Evolutionary conservation across 2,113 vertebrate genomes (phyloP), one percentile per base, ranked within the genome.

Genomic region (Phycodurus eques): DNA sequence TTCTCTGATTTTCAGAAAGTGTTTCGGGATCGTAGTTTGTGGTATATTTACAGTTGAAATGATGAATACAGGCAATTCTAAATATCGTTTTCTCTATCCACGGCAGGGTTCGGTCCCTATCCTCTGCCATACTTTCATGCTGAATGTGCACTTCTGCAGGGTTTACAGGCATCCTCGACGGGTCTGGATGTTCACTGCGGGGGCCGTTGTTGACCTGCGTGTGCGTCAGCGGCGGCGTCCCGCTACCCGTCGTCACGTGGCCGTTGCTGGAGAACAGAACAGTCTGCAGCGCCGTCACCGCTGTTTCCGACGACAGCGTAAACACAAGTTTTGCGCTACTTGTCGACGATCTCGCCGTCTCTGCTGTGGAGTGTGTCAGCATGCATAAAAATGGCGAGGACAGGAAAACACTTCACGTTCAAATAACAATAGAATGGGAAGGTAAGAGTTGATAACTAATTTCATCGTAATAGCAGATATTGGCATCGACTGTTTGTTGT

Each of bases 191-290:
- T 78, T 35, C 15, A 33, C 9, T 62, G 35, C 56, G 47, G 20
- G 75, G 73, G 0, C 54, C 33, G 17, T 47, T 72, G 8, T 51
- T 84, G 82, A 90, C 75, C 22, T 88, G 87, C 68, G 33, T 76
- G 65, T 90, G 87, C 14, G 17, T 86, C 47, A 82, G 71, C 54
- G 47, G 72, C 39, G 89, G 86, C 4, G 13, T 72, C 57, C 83
- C 83, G 47, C 51, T 77, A 39, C 85, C 85, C 51, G n/a, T 72
- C 53, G 78, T 90, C 20, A 63, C 2, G 39, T 90, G 89, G 83
- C 76, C 71, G 2, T 54, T 73, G 64, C 20, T 84, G 47, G 17
- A 15, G 42, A 67, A 76, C 35, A 43, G 47, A 2, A 27, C 31
- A 0, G 54, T 73, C 12, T 83, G 78, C 73, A 60, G 31, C 3